Base-by-base conservation (phyloP, 1,140 invertebrate genomes). In the Caerostris extrusa region DNA sequence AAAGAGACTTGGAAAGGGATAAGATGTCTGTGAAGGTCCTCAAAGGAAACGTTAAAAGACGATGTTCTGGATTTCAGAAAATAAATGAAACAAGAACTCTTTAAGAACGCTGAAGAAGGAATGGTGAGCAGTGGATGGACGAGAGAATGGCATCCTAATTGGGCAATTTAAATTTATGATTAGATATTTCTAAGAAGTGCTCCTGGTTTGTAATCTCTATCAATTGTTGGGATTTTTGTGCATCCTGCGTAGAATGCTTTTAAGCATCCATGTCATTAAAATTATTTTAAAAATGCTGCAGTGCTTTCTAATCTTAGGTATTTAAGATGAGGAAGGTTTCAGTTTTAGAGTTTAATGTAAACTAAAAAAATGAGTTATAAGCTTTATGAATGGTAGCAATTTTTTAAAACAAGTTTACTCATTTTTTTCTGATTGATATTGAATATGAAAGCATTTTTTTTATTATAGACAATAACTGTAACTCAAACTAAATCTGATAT, bases 111-210 rank as follows among this genome's bases (percentile, higher is more conserved):
- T 50, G n/a, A 53, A 53, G 50, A 90, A 55, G 64, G 55, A 34
- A 77, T n/a, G 71, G 6, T 77, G 71, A 12, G 60, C 7, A 67
- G 6, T 64, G 60, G 57, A 56, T 5, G 64, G 64, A 10, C 14
- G 86, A 53, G 8, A 34, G 60, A 17, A 61, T 19, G 34, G 90
- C 57, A 34, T 53, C 3, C 56, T 91, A 91, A 91, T 91, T 91
- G 90, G 71, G 90, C 77, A 91, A 91, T 91, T 91, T 91, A 61
- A 91, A 91, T 82, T 91, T 91, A 60, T 82, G 90, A 81, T 91
- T 90, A 90, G 71, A 77, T 77, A 77, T 77, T 77, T 77, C 34
- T 14, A 53, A 77, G 71, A 77, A 53, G 34, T 77, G 34, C 34
- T 77, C 71, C 50, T 53, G 50, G 71, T 50, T 77, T 77, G 71